phyloP scores from a whole-genome alignment of 2,113 vertebrate genomes.

The Chaenocephalus aceratus region DNA sequence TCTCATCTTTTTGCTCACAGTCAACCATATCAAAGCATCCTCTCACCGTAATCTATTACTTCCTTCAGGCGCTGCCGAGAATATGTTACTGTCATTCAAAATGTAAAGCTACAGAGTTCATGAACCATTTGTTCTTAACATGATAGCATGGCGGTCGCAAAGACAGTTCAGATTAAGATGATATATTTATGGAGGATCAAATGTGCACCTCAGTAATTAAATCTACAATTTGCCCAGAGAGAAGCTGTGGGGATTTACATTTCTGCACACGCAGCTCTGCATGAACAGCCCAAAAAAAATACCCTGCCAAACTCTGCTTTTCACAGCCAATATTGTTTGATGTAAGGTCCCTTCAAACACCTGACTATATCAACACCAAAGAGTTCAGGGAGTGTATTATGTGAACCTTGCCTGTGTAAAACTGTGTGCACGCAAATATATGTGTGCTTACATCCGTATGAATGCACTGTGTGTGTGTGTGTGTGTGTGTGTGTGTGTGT shows the following conservation, averaged over 20 bases:
- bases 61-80: slow-evolving; percentile 31
- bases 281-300: slow-evolving; percentile 15
- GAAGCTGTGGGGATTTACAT: slow-evolving; percentile 9
- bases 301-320: background rate
- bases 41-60: slow-evolving; percentile 15
- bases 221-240: background rate
- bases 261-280: background rate
- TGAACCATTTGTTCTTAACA: slow-evolving; percentile 27
- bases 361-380: background rate
- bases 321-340: slow-evolving; percentile 10
- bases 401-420: background rate
- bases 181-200: slow-evolving; percentile 12
- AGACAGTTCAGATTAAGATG: background rate
- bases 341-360: background rate
- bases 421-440: background rate
- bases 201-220: slow-evolving; percentile 3
- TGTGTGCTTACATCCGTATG: background rate
- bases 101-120: slow-evolving; percentile 21
- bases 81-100: slow-evolving; percentile 44
- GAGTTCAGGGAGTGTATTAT: background rate
- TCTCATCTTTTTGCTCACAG: slow-evolving; percentile 31
- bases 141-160: background rate
- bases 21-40: slow-evolving; percentile 40
- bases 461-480: background rate
- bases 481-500: too few species aligned